Base-by-base conservation (phyloP, 2,888 invertebrate genomes). In the Ormyrus pomaceus region DNA sequence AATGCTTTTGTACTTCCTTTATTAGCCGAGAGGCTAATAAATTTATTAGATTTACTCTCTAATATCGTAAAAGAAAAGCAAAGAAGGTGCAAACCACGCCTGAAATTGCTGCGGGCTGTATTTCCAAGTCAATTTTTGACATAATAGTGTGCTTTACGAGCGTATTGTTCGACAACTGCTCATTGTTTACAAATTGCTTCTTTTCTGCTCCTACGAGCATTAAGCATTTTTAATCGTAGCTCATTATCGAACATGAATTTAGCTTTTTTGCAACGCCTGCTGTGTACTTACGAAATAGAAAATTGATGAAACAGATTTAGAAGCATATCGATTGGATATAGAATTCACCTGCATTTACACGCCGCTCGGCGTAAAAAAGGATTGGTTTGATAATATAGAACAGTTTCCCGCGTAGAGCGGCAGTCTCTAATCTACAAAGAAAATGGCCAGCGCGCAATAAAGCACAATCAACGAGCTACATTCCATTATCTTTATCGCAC, bases 381-480 rank as follows among this genome's bases (percentile, higher is more conserved):
- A 34, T 34, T 34, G 34, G 4, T 4, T 34, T 34, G 34, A 34
- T 34, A 4, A 34, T 34, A 4, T 34, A 0, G 34, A 34, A 34
- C 34, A 34, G 34, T 3, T 34, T 34, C 34, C 34, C 34, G 34
- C 34, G 34, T 4, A 34, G 34, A 34, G 34, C 34, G 34, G 34
- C 34, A 34, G 4, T 58, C 6, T 34, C 9, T 0, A 19, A 58
- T 8, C 59, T 5, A 59, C 9, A 34, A 59, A 62, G n/a, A 11
- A 45, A 62, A 46, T 45, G 6, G 9, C 62, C 11, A 10, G 6
- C 13, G 48, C 50, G 34, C 34, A 65, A 65, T 68, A 55, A 68
- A 68, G 55, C 34, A 53, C 68, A 68, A 68, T 68, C 68, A 68
- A 55, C 68, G 45, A 19, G 10, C 13, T 11, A 50, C 53, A 53